Evolutionary conservation across 2,888 invertebrate species (phyloP), one percentile per base, ranked within the genome.

Genomic region (Leptinotarsa juncta): DNA sequence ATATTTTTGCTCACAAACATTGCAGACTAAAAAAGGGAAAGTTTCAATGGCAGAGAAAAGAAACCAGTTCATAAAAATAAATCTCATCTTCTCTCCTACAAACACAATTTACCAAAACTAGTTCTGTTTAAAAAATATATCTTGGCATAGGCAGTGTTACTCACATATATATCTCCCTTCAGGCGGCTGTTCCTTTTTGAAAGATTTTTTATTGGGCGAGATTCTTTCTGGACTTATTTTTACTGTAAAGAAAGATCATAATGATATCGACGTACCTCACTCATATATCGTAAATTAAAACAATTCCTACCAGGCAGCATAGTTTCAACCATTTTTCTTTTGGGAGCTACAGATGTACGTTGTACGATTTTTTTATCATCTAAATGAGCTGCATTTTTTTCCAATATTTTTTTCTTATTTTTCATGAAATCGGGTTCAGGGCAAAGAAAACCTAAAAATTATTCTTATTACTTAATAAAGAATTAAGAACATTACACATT

Each of bases 1-100:
- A 42, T 77, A 79, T 16, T 78, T 80, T 51, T 75, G 67, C 49
- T 80, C 62, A 67, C 81, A 82, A 42, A 71, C 76, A 62, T 82
- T 81, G 65, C 82, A 82, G 67, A 74, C 81, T 82, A 67, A 57
- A 74, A 74, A 10, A 42, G 10, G 10, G 10, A 7, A 10, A 10
- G 10, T 42, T 42, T 42, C 42, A 42, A 10, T 42, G 42, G 10
- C 42, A 32, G 7, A 32, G 32, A 32, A 32, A 32, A 5, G 10
- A 32, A 32, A 32, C 0, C 10, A 2, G 32, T 10, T 26, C 26
- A 32, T 32, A 32, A 32, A 32, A 32, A 32, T 32, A 32, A 32
- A 32, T 32, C 26, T 5, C 26, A 4, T 32, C 32, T 42, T 42
- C 42, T 10, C 42, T 42, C 10, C 10, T 42, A 42, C 42, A 42